Evolutionary conservation across 2,888 invertebrate genomes (phyloP).

Genomic region (Drosophila neotestacea): DNA sequence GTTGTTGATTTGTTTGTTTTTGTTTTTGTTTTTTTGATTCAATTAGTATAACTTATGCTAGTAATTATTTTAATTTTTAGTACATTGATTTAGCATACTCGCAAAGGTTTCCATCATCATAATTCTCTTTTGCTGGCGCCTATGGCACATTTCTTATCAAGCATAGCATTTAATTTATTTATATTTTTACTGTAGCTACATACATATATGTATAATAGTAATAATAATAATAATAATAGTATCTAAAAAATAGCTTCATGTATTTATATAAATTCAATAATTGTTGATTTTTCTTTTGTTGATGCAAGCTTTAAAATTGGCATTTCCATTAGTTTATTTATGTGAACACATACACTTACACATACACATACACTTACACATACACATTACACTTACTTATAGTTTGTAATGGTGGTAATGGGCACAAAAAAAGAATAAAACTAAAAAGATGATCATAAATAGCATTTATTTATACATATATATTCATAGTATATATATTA

Average conservation of each 20-base stretch:
- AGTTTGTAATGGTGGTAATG: slow-evolving; percentile 4
- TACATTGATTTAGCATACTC: slow-evolving; percentile 68
- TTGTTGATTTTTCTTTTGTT: slow-evolving; percentile 40
- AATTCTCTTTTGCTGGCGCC: slow-evolving; percentile 47
- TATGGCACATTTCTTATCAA: slow-evolving; percentile 73
- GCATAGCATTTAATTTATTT: slow-evolving; percentile 43
- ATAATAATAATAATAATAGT: slow-evolving; percentile 62
- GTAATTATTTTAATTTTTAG: slow-evolving; percentile 47
- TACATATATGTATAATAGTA: background rate
- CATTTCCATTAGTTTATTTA: slow-evolving; percentile 66
- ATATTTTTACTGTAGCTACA: slow-evolving; percentile 28
- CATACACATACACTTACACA: slow-evolving; percentile 19
- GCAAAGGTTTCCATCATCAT: slow-evolving; percentile 35
- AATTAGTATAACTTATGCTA: slow-evolving; percentile 47
- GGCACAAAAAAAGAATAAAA: slow-evolving; percentile 2
- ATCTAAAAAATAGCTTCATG: slow-evolving; percentile 73
- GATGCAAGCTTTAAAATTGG: slow-evolving; percentile 74
- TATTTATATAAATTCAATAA: slow-evolving; percentile 60
- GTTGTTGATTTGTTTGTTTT: slow-evolving; percentile 10
- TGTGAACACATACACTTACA: slow-evolving; percentile 10
- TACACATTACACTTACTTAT: slow-evolving; percentile 18
- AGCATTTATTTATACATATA: slow-evolving; percentile 27
- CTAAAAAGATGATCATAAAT: slow-evolving; percentile 26
- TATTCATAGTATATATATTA: slow-evolving; percentile 14
- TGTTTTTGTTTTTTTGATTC: slow-evolving; percentile 30